Evolutionary conservation across 2,888 invertebrate genomes (phyloP).

Genomic region (Kuschelorhynchus macadamiae): DNA sequence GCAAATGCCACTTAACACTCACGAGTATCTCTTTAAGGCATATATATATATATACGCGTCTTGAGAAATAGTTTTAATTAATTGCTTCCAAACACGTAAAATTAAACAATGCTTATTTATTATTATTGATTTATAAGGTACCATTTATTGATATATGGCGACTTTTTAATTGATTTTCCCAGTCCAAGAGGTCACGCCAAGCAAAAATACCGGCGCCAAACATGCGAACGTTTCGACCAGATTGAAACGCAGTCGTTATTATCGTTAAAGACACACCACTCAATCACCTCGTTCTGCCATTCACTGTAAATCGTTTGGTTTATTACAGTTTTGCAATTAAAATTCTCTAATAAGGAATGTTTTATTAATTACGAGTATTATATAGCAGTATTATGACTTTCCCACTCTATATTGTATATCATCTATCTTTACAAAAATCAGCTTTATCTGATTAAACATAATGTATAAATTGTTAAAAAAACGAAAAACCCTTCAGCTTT

Average conservation of each 20-base stretch:
- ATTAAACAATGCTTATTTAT: slow-evolving; percentile 24
- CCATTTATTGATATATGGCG: slow-evolving; percentile 41
- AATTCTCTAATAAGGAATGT: too few species aligned
- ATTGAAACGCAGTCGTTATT: slow-evolving; percentile 26
- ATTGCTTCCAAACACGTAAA: background rate
- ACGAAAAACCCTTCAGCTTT: too few species aligned
- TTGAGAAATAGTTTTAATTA: background rate
- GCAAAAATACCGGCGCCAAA: slow-evolving; percentile 37
- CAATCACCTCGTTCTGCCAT: slow-evolving; percentile 19
- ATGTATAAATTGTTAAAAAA: too few species aligned
- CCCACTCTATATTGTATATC: too few species aligned
- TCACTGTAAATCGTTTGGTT: slow-evolving; percentile 6
- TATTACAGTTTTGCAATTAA: background rate
- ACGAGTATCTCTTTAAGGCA: too few species aligned
- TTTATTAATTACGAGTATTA: too few species aligned
- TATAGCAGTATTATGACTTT: too few species aligned
- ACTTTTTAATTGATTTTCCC: slow-evolving; percentile 44
- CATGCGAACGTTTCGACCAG: slow-evolving; percentile 32
- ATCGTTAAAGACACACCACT: slow-evolving; percentile 14
- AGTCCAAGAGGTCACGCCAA: slow-evolving; percentile 38
- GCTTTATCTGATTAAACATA: too few species aligned
- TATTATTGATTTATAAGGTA: slow-evolving; percentile 37
- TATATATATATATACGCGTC: too few species aligned
- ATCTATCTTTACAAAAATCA: too few species aligned
- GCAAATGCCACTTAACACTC: too few species aligned